A percentile compares a stretch with the other conserved stretches of the same genome.
phyloP scores from a whole-genome alignment of 2,888 invertebrate genomes.

The Drosophila acutilabella region DNA sequence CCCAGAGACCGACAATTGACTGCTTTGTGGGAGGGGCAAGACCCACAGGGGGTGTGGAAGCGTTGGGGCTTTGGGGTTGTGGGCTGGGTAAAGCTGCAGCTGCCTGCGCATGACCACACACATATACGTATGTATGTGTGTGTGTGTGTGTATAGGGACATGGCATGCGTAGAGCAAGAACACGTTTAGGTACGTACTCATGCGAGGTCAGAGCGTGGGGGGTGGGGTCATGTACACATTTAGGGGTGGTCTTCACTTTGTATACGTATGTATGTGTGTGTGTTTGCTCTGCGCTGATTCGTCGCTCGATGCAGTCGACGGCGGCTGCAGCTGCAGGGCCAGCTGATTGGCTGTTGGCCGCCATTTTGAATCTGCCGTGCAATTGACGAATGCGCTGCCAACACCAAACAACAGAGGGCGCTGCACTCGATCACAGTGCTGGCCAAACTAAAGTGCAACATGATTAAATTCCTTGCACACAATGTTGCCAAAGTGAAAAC shows the following conservation, averaged over 20 bases:
- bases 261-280: background rate
- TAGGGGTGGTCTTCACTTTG: constrained; percentile 45
- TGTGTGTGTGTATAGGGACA: constrained; percentile 44
- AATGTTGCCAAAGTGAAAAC: constrained; percentile 45
- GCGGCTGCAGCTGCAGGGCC: constrained; percentile 51
- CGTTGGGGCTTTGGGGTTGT: background rate
- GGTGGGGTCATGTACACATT: constrained; percentile 18
- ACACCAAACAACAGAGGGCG: constrained; percentile 37
- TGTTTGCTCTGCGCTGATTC: constrained; percentile 59
- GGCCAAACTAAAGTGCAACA: background rate
- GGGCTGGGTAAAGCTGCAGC: constrained; percentile 38
- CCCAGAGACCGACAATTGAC: constrained; percentile 35
- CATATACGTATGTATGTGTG: constrained; percentile 18
- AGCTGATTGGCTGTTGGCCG: constrained; percentile 65
- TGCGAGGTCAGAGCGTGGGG: constrained; percentile 16
- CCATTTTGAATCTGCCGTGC: constrained; percentile 51
- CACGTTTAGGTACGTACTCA: constrained; percentile 8
- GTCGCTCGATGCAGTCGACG: constrained; percentile 63
- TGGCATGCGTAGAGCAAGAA: constrained; percentile 35
- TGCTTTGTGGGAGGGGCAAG: constrained; percentile 8
- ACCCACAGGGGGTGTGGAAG: background rate
- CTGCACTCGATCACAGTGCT: constrained; percentile 38
- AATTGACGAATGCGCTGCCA: constrained; percentile 1
- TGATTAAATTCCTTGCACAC: constrained; percentile 3
- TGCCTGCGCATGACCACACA: constrained; percentile 76